Conservation (phyloP, 1,140 invertebrate genomes). For the Apocrypta bakeri region DNA sequence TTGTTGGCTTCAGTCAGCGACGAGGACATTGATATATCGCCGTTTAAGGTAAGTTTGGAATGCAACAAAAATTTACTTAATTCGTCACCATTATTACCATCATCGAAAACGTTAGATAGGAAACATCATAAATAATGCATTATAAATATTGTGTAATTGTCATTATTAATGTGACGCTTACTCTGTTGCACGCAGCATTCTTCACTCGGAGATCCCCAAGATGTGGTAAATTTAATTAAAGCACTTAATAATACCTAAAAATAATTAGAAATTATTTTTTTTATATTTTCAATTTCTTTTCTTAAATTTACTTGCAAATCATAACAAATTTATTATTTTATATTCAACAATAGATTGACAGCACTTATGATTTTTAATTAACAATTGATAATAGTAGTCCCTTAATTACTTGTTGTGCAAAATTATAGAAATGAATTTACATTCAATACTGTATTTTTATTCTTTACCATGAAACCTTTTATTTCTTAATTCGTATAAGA, state of each 20-base stretch:
- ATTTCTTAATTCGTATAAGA: background rate
- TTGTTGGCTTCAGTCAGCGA: constrained; percentile 65
- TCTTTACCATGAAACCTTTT: too few species aligned
- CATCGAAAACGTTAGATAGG: background rate
- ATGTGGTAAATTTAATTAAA: constrained; percentile 61
- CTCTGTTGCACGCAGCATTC: constrained; percentile 64
- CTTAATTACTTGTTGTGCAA: background rate
- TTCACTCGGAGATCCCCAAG: constrained; percentile 56
- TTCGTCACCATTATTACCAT: background rate
- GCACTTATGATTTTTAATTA: background rate
- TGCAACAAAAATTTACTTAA: background rate
- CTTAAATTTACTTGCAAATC: background rate
- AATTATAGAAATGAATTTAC: background rate
- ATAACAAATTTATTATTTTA: background rate
- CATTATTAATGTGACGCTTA: constrained; percentile 45
- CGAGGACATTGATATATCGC: constrained; percentile 71
- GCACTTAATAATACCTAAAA: constrained; percentile 35
- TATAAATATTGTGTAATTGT: constrained; percentile 13
- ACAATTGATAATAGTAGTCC: too few species aligned
- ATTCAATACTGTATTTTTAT: too few species aligned
- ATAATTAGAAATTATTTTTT: constrained; percentile 21
- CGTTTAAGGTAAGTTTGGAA: constrained; percentile 67
- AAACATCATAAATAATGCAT: constrained; percentile 13
- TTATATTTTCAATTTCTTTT: constrained; percentile 3
- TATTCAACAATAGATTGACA: background rate